phyloP scores from a whole-genome alignment of 2,113 vertebrate species.

The Parus major region DNA sequence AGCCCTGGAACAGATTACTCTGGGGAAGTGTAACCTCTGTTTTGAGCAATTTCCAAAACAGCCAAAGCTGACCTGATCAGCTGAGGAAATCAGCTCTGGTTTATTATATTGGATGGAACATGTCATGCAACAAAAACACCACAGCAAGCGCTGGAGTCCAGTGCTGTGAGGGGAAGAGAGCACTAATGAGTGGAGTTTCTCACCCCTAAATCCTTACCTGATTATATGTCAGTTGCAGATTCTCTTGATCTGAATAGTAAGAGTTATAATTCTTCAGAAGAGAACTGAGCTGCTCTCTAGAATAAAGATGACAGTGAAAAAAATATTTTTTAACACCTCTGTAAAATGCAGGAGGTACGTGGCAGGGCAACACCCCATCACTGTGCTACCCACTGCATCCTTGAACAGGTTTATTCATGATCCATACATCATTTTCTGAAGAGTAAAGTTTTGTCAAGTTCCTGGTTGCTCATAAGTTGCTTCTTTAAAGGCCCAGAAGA shows the following conservation, averaged over 20 bases:
- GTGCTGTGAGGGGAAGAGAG: not conserved
- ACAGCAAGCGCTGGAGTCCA: not conserved
- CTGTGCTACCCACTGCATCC: not conserved
- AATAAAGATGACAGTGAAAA: not conserved
- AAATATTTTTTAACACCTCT: not conserved
- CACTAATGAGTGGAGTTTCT: not conserved
- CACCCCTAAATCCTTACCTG: constrained; percentile 63
- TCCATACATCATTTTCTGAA: not conserved
- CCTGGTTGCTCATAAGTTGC: not conserved
- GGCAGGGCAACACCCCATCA: not conserved
- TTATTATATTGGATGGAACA: not conserved
- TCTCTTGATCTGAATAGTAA: constrained; percentile 77
- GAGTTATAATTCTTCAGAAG: constrained; percentile 78
- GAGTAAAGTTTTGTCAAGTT: not conserved
- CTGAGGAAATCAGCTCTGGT: not conserved
- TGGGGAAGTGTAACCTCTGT: accelerated
- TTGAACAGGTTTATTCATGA: not conserved
- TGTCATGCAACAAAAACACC: not conserved
- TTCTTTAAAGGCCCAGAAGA: not conserved
- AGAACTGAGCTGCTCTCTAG: constrained; percentile 72
- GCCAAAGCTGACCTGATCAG: not conserved
- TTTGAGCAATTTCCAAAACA: not conserved
- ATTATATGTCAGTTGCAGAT: constrained; percentile 70
- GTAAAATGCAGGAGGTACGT: not conserved
- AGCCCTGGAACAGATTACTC: not conserved